A percentile compares a stretch with the other conserved stretches of the same genome.
These are phyloP conservation scores for Bombus vancouverensis DNA, from an alignment of 1,140 invertebrate genomes.

Conservation along the genomic window DNA sequence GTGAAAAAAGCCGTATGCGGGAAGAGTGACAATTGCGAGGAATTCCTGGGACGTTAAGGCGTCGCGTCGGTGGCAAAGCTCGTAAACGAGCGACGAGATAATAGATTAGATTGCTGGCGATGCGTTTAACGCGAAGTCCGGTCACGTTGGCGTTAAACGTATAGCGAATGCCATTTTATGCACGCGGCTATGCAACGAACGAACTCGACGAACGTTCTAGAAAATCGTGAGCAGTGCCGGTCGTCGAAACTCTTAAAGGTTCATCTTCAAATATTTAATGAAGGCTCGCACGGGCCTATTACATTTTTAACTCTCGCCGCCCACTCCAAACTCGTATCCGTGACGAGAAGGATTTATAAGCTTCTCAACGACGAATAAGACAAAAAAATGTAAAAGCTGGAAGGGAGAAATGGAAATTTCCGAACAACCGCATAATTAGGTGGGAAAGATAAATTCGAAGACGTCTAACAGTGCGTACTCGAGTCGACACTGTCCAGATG, in stretches of 20 bases:
- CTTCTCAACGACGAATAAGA: neutral
- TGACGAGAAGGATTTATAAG: slow-evolving; percentile 11
- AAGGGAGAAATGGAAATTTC: neutral
- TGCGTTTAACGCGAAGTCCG: slow-evolving; percentile 55
- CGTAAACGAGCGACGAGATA: slow-evolving; percentile 35
- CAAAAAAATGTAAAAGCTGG: neutral
- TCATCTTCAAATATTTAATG: slow-evolving; percentile 63
- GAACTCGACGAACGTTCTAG: slow-evolving; percentile 11
- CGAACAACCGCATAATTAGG: neutral
- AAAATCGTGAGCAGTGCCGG: slow-evolving; percentile 23
- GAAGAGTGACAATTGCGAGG: too few relatives aligned
- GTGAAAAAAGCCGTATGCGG: neutral
- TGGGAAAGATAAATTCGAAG: slow-evolving; percentile 9
- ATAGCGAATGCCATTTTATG: neutral
- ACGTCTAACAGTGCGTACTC: neutral
- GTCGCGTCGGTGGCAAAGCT: neutral
- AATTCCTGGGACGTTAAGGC: slow-evolving; percentile 13
- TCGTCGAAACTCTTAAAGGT: slow-evolving; percentile 51
- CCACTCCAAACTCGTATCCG: neutral
- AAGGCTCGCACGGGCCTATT: slow-evolving; percentile 53
- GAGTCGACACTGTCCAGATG: neutral
- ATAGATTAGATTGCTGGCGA: slow-evolving; percentile 61
- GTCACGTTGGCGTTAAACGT: slow-evolving; percentile 5
- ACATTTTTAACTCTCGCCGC: slow-evolving; percentile 58
- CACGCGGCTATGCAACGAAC: neutral